These are phyloP conservation scores for Heliconius congener DNA, from an alignment of 1,140 invertebrate genomes.

Conservation along the genomic window DNA sequence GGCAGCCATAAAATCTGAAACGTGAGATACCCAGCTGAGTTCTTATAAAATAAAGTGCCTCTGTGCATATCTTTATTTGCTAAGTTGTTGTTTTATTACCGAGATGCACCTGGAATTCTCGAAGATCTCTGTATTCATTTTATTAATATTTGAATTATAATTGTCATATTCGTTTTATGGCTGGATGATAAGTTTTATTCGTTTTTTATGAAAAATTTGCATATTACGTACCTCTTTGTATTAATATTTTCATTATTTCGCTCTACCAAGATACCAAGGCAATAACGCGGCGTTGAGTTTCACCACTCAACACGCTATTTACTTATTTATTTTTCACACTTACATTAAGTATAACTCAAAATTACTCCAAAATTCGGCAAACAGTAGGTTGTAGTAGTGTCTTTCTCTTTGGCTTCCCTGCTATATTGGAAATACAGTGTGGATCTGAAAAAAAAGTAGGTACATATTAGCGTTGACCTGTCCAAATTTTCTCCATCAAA, in stretches of 20 bases:
- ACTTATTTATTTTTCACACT: no score
- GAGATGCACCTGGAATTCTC: slow-evolving; percentile 41
- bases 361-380: no score
- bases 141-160: slow-evolving; percentile 4
- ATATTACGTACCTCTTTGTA: neutral
- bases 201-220: neutral
- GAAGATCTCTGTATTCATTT: neutral
- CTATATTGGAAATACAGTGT: no score
- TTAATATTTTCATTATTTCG: neutral
- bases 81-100: slow-evolving; percentile 55
- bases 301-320: no score
- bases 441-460: no score
- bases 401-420: no score
- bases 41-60: slow-evolving; percentile 60
- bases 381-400: no score
- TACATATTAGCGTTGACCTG: no score
- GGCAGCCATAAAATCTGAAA: slow-evolving; percentile 57
- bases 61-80: slow-evolving; percentile 62
- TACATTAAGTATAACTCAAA: no score
- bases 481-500: no score
- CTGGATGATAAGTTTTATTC: neutral
- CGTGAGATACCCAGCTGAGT: slow-evolving; percentile 67
- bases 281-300: no score
- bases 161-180: neutral
- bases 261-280: no score